Conservation (phyloP, 2,797 vertebrate species). For the Silurus aristotelis region DNA sequence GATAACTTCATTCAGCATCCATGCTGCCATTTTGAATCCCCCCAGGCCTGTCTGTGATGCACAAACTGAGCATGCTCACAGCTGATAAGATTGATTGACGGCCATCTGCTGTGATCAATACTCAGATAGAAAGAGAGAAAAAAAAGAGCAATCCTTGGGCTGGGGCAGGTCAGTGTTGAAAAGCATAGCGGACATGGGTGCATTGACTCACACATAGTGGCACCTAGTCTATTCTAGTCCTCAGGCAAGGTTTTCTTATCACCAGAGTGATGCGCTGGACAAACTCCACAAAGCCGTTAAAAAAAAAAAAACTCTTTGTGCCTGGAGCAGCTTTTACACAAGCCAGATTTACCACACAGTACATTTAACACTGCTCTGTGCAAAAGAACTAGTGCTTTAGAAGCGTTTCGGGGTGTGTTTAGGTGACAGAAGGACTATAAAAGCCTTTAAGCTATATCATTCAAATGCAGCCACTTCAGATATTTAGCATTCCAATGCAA, state of each 20-base stretch:
- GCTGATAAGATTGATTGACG: slow-evolving; percentile 78
- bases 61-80: slow-evolving; percentile 65
- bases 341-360: slow-evolving; percentile 12
- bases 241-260: slow-evolving; percentile 54
- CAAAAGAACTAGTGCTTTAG: background rate
- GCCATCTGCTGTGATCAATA: slow-evolving; percentile 75
- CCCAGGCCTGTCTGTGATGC: slow-evolving; percentile 58
- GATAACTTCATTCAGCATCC: slow-evolving; percentile 21
- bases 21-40: slow-evolving; percentile 60
- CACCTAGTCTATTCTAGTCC: slow-evolving; percentile 32
- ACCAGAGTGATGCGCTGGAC: slow-evolving; percentile 20
- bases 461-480: background rate
- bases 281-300: slow-evolving; percentile 1
- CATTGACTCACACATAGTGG: slow-evolving; percentile 29
- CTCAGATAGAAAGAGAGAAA: slow-evolving; percentile 63
- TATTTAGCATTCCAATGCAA: background rate
- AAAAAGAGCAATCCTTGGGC: slow-evolving; percentile 51
- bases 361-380: background rate
- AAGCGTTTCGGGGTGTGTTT: background rate
- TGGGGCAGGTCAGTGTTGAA: slow-evolving; percentile 58
- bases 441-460: background rate
- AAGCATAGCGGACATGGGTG: slow-evolving; percentile 36
- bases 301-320: background rate
- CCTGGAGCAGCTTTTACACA: slow-evolving; percentile 20
- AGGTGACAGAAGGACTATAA: background rate